A percentile compares a stretch with the other conserved stretches of the same genome.
phyloP scores from a whole-genome alignment of 1,140 invertebrate genomes.

The Copidosoma floridanum region DNA sequence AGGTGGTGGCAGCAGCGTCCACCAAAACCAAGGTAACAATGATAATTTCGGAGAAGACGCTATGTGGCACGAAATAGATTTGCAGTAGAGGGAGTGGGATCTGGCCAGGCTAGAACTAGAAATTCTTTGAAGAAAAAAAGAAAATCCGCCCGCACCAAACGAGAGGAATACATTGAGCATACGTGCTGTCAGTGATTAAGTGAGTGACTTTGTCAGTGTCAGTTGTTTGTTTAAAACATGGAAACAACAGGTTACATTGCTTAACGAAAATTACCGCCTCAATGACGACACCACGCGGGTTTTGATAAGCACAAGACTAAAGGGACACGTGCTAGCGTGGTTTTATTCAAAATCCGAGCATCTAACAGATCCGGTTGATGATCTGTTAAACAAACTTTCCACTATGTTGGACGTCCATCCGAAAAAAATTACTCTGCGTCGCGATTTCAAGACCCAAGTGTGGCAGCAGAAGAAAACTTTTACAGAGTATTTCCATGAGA shows the following conservation, averaged over 20 bases:
- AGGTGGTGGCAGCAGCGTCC: too few relatives aligned
- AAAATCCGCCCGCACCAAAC: too few relatives aligned
- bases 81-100: too few relatives aligned
- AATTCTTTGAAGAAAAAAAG: too few relatives aligned
- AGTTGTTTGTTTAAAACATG: conserved; percentile 17
- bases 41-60: too few relatives aligned
- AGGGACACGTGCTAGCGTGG: conserved; percentile 18
- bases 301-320: conserved; percentile 21
- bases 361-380: neutral
- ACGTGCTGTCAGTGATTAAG: too few relatives aligned
- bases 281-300: conserved; percentile 18
- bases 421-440: neutral
- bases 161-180: too few relatives aligned
- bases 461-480: conserved; percentile 18
- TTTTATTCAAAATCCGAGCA: conserved; percentile 22
- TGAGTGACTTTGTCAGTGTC: too few relatives aligned
- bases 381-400: conserved; percentile 13
- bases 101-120: too few relatives aligned
- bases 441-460: conserved; percentile 13
- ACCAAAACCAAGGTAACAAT: too few relatives aligned
- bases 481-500: conserved; percentile 12
- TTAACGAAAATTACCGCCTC: conserved; percentile 6
- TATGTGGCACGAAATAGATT: too few relatives aligned
- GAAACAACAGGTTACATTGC: conserved; percentile 8
- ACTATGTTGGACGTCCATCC: conserved; percentile 1